Conservation (phyloP, 2,113 vertebrate species). For the Notothenia rossii region DNA sequence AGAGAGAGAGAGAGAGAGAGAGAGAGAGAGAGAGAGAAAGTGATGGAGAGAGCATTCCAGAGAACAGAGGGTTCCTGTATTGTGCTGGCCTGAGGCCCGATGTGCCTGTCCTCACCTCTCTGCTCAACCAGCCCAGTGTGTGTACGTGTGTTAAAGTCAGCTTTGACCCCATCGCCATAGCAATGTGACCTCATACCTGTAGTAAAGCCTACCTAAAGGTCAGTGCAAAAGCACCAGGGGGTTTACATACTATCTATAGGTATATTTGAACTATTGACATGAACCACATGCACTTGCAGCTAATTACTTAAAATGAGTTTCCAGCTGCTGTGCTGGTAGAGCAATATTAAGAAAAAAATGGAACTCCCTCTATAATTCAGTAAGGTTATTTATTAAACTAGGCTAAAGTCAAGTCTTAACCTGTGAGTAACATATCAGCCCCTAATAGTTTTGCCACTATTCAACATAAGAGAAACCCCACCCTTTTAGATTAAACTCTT, state of each 20-base stretch:
- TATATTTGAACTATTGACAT: background rate
- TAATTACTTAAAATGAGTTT: background rate
- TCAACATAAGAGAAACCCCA: background rate
- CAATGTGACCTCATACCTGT: slow-evolving; percentile 29
- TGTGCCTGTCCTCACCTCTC: slow-evolving; percentile 35
- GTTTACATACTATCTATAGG: background rate
- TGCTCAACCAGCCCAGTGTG: slow-evolving; percentile 29
- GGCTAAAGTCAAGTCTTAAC: slow-evolving; percentile 20
- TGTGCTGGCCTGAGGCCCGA: slow-evolving; percentile 52
- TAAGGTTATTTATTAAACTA: background rate
- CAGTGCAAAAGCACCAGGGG: background rate
- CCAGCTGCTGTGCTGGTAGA: background rate
- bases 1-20: slow-evolving; percentile 13
- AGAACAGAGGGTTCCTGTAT: slow-evolving; percentile 73
- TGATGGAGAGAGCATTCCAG: slow-evolving; percentile 51
- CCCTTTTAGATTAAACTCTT: background rate
- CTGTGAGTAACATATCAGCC: background rate
- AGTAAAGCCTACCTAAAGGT: slow-evolving; percentile 26
- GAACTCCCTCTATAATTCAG: background rate
- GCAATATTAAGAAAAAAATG: background rate
- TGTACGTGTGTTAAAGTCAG: slow-evolving; percentile 31
- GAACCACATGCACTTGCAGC: slow-evolving; percentile 2
- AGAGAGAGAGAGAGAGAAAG: slow-evolving; percentile 11
- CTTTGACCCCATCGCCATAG: slow-evolving; percentile 37
- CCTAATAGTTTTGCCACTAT: background rate